A percentile compares a stretch with the other conserved stretches of the same genome.
Evolutionary conservation across 2,797 vertebrate species (phyloP).

Genomic region (Molossus alvarezi): DNA sequence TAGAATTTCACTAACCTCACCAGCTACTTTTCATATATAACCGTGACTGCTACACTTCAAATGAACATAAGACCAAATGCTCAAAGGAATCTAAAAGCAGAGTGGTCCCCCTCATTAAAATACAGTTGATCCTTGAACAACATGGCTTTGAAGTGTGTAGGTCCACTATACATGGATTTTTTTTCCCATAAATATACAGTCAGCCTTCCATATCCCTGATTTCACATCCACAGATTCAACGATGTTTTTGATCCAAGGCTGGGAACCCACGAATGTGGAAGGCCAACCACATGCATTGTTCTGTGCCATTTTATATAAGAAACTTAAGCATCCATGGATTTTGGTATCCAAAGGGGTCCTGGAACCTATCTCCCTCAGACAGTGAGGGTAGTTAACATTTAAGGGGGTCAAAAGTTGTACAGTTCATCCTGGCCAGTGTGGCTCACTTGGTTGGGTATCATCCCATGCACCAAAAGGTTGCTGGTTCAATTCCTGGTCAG

Average conservation of each 20-base stretch:
- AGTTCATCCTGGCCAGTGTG: background rate
- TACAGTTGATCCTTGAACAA: background rate
- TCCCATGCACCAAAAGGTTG: background rate
- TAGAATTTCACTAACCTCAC: constrained; percentile 57
- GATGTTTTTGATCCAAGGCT: background rate
- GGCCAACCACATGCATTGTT: background rate
- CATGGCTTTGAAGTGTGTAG: background rate
- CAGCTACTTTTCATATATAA: background rate
- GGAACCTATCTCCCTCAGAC: background rate
- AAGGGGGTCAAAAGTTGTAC: background rate
- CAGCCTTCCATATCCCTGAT: background rate
- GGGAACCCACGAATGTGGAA: background rate
- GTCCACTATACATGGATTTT: background rate
- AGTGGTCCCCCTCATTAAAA: constrained; percentile 47
- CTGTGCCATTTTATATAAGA: background rate
- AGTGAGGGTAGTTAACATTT: background rate
- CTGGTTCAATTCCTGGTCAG: background rate
- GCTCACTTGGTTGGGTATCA: background rate
- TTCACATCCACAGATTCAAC: background rate
- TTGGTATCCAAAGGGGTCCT: background rate
- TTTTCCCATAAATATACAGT: background rate
- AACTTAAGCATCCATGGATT: background rate
- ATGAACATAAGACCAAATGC: background rate
- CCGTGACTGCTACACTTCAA: constrained; percentile 63
- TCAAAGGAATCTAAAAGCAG: constrained; percentile 54